Evolutionary conservation across 2,888 invertebrate genomes (phyloP).

Genomic region (Melieria omissa): DNA sequence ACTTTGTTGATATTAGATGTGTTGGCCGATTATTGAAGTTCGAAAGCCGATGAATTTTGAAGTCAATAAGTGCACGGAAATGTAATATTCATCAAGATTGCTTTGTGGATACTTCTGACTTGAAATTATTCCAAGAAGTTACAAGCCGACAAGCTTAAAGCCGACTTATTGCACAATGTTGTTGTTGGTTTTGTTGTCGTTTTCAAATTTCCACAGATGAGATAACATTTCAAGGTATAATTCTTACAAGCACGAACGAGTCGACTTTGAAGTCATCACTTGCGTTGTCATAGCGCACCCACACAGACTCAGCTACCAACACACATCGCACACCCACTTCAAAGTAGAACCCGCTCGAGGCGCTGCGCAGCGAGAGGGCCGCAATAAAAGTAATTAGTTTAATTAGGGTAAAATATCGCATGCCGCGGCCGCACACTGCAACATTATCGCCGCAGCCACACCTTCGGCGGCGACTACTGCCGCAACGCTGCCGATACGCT

Average conservation of each 20-base stretch:
- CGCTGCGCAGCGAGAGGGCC: background rate
- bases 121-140: too few species aligned
- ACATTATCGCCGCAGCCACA: background rate
- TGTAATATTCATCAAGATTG: too few species aligned
- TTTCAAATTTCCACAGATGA: background rate
- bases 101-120: too few species aligned
- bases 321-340: background rate
- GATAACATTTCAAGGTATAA: background rate
- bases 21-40: too few species aligned
- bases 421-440: background rate
- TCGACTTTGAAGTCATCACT: conserved; percentile 1
- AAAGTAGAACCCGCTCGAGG: background rate
- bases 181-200: conserved; percentile 14
- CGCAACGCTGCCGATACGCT: background rate
- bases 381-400: background rate
- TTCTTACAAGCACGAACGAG: background rate
- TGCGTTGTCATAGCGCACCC: background rate
- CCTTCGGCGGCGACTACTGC: background rate
- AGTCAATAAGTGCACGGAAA: too few species aligned
- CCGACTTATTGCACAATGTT: background rate
- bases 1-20: too few species aligned
- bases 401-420: conserved; percentile 2
- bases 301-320: background rate
- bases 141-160: conserved; percentile 4
- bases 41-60: too few species aligned